phyloP scores from a whole-genome alignment of 64 coral and sea anemone species.

The Astreopora myriophthalma region DNA sequence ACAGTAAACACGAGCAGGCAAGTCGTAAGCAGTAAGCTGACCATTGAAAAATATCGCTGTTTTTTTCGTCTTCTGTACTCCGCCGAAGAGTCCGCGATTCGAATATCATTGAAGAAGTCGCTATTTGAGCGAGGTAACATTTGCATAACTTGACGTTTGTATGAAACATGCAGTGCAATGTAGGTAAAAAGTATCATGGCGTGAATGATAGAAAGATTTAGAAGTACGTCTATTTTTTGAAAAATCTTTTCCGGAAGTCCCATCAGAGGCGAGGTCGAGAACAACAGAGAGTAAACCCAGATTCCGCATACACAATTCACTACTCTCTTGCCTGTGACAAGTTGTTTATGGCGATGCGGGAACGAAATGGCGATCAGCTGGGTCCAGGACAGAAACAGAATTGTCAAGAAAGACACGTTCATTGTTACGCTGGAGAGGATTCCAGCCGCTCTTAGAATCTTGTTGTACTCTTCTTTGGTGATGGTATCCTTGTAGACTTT shows the following conservation, averaged over 20 bases:
- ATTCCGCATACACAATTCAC: conserved; percentile 8
- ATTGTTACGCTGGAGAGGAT: conserved; percentile 73
- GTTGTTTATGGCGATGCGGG: conserved; percentile 56
- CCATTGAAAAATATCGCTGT: conserved; percentile 52
- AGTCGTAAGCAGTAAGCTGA: conserved; percentile 53
- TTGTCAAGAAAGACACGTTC: conserved; percentile 81
- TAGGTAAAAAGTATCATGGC: conserved; percentile 62
- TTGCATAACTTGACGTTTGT: conserved; percentile 46
- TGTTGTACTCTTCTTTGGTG: conserved; percentile 6
- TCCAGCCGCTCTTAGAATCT: conserved; percentile 24
- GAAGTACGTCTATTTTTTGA: conserved; percentile 69
- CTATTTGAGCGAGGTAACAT: background rate
- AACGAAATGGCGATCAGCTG: conserved; percentile 74
- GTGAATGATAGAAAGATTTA: conserved; percentile 53
- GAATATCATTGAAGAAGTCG: background rate
- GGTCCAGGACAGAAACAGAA: conserved; percentile 74
- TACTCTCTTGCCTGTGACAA: conserved; percentile 35
- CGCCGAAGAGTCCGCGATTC: background rate
- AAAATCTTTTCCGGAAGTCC: conserved; percentile 64
- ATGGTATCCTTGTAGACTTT: conserved; percentile 8
- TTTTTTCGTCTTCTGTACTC: conserved; percentile 17
- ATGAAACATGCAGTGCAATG: conserved; percentile 49
- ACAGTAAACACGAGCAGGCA: conserved; percentile 63
- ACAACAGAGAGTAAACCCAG: conserved; percentile 61
- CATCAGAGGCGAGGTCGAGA: conserved; percentile 45